phyloP scores from a whole-genome alignment of 2,888 invertebrate genomes.

The Acleris emargana region DNA sequence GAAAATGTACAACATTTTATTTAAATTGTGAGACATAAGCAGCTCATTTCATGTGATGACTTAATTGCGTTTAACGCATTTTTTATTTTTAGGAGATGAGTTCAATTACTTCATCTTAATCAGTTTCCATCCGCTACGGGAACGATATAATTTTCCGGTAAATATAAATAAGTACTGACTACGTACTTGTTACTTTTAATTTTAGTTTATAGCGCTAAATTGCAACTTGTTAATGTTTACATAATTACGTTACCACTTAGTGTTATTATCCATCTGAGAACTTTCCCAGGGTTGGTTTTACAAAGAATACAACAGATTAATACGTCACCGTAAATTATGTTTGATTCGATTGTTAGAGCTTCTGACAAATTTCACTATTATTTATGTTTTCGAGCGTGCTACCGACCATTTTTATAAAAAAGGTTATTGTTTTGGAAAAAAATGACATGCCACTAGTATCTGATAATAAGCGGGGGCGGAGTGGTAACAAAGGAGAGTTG shows the following conservation, averaged over 20 bases:
- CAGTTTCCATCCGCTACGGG: not conserved
- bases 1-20: no score
- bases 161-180: not conserved
- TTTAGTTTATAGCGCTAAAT: not conserved
- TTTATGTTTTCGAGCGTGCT: slow-evolving; percentile 57
- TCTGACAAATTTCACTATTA: slow-evolving; percentile 67
- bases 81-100: slow-evolving; percentile 6
- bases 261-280: not conserved
- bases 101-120: slow-evolving; percentile 10
- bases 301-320: slow-evolving; percentile 49
- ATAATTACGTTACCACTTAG: not conserved
- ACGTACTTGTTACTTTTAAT: not conserved
- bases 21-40: no score
- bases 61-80: not conserved
- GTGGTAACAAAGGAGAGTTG: slow-evolving; percentile 75
- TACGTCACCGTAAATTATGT: slow-evolving; percentile 65
- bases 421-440: slow-evolving; percentile 82
- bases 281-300: slow-evolving; percentile 3
- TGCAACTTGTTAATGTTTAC: not conserved
- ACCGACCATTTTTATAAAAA: slow-evolving; percentile 60
- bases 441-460: slow-evolving; percentile 80
- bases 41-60: slow-evolving; percentile 2
- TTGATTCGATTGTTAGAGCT: slow-evolving; percentile 58
- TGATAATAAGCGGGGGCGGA: slow-evolving; percentile 81
- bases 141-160: slow-evolving; percentile 12